These are phyloP conservation scores for Phymanthus crucifer DNA, from an alignment of 92 coral and sea anemone species.

Conservation along the genomic window DNA sequence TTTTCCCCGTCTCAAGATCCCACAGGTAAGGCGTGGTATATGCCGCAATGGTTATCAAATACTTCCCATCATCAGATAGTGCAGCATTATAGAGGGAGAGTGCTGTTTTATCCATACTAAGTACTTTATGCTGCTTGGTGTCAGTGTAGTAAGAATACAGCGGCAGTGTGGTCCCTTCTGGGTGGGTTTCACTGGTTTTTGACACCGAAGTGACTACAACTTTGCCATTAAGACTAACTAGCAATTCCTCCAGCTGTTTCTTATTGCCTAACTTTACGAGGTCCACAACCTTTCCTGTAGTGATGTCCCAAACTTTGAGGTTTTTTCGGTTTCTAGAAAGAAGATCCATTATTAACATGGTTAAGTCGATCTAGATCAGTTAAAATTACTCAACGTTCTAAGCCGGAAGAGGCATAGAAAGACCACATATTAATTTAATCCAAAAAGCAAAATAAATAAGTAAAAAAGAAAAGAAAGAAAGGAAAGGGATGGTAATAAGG, in stretches of 20 bases:
- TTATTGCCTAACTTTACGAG: slow-evolving; percentile 76
- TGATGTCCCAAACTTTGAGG: slow-evolving; percentile 89
- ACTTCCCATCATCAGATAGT: slow-evolving; percentile 80
- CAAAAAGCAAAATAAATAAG: too few species aligned
- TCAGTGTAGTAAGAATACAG: slow-evolving; percentile 58
- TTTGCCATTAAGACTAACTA: slow-evolving; percentile 71
- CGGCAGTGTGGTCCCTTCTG: slow-evolving; percentile 57
- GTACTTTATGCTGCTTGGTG: slow-evolving; percentile 54
- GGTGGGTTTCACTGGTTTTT: slow-evolving; percentile 43
- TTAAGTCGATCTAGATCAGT: too few species aligned
- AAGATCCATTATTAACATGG: background rate
- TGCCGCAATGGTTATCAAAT: slow-evolving; percentile 43
- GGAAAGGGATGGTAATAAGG: too few species aligned
- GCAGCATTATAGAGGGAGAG: slow-evolving; percentile 62
- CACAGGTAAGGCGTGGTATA: slow-evolving; percentile 53
- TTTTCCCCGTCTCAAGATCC: slow-evolving; percentile 34
- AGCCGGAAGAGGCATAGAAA: background rate
- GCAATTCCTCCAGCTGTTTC: slow-evolving; percentile 78
- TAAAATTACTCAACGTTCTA: background rate
- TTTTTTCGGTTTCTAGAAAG: slow-evolving; percentile 66
- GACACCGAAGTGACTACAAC: slow-evolving; percentile 59
- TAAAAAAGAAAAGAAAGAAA: too few species aligned
- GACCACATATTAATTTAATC: too few species aligned
- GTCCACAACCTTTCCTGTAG: slow-evolving; percentile 72
- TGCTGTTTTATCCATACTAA: slow-evolving; percentile 39